phyloP scores from a whole-genome alignment of 2,888 invertebrate species.

The Plebejus argus region DNA sequence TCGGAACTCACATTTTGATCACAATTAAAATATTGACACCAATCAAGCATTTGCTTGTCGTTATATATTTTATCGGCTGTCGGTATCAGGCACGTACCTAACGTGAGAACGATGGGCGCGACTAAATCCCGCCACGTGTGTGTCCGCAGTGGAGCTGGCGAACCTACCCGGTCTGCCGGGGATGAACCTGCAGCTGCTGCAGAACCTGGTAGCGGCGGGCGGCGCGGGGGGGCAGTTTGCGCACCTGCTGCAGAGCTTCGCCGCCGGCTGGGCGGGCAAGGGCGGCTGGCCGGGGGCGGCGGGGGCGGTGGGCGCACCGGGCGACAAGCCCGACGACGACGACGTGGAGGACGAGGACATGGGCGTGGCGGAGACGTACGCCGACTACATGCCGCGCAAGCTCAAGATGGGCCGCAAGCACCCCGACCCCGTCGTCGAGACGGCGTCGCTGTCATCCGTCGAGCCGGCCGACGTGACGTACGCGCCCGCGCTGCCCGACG shows the following conservation, averaged over 20 bases:
- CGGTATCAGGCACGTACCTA: background rate
- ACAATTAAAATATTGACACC: no score
- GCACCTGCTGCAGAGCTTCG: conserved; percentile 38
- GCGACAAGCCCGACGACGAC: conserved; percentile 82
- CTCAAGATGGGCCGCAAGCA: conserved; percentile 96
- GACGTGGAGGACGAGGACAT: conserved; percentile 97
- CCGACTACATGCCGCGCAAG: conserved; percentile 99
- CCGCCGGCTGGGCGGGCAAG: conserved; percentile 67
- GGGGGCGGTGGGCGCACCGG: conserved; percentile 44
- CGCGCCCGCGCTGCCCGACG: conserved; percentile 89
- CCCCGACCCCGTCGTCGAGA: conserved; percentile 99
- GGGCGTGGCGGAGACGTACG: conserved; percentile 99
- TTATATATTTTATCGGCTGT: no score
- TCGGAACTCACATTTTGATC: no score
- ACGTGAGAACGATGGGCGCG: background rate
- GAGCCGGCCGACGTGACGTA: conserved; percentile 97
- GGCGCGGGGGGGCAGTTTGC: conserved; percentile 55
- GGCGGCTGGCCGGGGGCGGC: conserved; percentile 54
- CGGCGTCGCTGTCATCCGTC: conserved; percentile 97
- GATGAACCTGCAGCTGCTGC: conserved; percentile 76
- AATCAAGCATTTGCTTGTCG: background rate
- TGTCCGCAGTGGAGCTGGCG: conserved; percentile 83
- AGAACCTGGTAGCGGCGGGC: conserved; percentile 74
- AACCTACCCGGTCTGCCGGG: conserved; percentile 68
- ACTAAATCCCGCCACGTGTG: background rate